Evolutionary conservation across 30 jellyfish, hydroid and myxozoan species (phyloP).

Genomic region (Mastigias papua): DNA sequence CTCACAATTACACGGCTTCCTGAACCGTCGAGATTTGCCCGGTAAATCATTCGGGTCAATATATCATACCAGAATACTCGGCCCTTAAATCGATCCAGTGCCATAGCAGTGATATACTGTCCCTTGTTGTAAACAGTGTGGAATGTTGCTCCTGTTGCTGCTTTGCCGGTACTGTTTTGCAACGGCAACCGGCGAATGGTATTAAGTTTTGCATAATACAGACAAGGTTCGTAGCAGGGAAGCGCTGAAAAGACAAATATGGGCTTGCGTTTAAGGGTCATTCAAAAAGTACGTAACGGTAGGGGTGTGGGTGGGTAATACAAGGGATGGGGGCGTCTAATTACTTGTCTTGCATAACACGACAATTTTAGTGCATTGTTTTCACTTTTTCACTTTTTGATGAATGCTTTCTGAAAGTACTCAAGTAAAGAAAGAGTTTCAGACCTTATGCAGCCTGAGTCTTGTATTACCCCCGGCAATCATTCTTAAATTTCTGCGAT

Average conservation of each 20-base stretch:
- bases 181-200: slow-evolving; percentile 50
- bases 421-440: too few species aligned
- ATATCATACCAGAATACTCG: slow-evolving; percentile 89
- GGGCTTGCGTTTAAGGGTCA: too few species aligned
- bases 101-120: slow-evolving; percentile 38
- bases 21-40: slow-evolving; percentile 76
- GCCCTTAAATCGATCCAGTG: slow-evolving; percentile 76
- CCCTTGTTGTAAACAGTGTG: slow-evolving; percentile 36
- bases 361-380: too few species aligned
- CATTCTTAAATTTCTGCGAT: too few species aligned
- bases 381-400: too few species aligned
- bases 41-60: slow-evolving; percentile 53
- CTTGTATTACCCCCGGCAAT: too few species aligned
- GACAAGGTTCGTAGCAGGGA: slow-evolving; percentile 69
- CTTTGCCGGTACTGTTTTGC: slow-evolving; percentile 36
- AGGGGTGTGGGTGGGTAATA: too few species aligned
- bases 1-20: slow-evolving; percentile 32
- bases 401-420: too few species aligned
- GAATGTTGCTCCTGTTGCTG: slow-evolving; percentile 35
- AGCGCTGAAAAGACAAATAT: slow-evolving; percentile 27
- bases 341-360: too few species aligned
- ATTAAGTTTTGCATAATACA: slow-evolving; percentile 36
- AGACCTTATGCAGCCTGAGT: too few species aligned
- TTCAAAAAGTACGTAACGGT: too few species aligned
- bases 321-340: too few species aligned